Percentiles rank a stretch among this genome's conserved stretches.
Conservation (phyloP, 1,140 invertebrate species). For the Hyphantria cunea region DNA sequence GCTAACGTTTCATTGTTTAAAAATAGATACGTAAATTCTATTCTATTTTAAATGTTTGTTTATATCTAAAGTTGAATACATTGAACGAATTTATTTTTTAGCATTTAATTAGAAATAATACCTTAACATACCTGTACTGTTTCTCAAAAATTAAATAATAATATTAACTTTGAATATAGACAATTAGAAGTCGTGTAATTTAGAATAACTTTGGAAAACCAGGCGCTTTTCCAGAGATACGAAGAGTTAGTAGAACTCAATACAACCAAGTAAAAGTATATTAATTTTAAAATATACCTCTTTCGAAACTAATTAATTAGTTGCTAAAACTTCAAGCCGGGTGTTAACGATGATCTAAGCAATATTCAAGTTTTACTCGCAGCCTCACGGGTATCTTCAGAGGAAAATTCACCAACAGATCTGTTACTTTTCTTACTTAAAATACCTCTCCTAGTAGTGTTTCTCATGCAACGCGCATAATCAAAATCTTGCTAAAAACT, state of each 20-base stretch:
- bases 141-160: no score
- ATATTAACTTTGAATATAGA: no score
- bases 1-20: no score
- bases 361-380: conserved; percentile 38
- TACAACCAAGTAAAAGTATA: conserved; percentile 26
- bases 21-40: no score
- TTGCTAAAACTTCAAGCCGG: conserved; percentile 38
- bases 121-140: no score
- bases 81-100: no score
- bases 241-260: conserved; percentile 7
- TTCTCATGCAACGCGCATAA: conserved; percentile 40
- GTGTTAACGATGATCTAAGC: conserved; percentile 49
- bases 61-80: no score
- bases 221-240: neutral
- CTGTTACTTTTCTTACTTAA: conserved; percentile 23
- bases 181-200: no score
- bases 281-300: conserved; percentile 37
- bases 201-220: no score
- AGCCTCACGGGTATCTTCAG: conserved; percentile 19
- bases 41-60: no score
- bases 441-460: conserved; percentile 7
- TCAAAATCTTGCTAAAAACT: conserved; percentile 54
- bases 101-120: no score
- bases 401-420: conserved; percentile 30
- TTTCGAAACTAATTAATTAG: conserved; percentile 52